Evolutionary conservation across 2,888 invertebrate genomes (phyloP).

Genomic region (Steromphala cineraria): DNA sequence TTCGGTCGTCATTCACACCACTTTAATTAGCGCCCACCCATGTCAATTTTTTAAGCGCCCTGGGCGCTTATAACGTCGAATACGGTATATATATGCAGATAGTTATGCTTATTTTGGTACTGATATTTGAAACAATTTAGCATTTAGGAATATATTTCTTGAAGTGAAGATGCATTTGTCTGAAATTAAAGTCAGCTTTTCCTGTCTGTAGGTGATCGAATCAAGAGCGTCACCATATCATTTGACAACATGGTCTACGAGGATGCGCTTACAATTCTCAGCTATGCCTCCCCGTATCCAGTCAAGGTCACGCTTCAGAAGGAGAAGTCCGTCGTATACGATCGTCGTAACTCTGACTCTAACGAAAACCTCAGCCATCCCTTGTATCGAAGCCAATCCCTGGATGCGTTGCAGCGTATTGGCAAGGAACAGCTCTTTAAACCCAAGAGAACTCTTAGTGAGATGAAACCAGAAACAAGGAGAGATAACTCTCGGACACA

Average conservation of each 20-base stretch:
- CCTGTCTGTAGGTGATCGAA: conserved; percentile 85
- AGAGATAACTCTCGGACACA: conserved; percentile 18
- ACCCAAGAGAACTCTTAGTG: conserved; percentile 60
- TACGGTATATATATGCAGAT: no score
- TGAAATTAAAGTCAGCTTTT: not conserved
- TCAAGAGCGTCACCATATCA: conserved; percentile 89
- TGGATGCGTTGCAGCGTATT: conserved; percentile 85
- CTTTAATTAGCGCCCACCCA: no score
- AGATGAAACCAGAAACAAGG: conserved; percentile 48
- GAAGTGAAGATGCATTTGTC: no score
- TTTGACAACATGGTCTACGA: conserved; percentile 92
- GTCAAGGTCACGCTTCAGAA: conserved; percentile 84
- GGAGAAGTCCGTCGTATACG: conserved; percentile 71
- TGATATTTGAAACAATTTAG: no score
- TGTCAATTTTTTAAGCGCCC: no score
- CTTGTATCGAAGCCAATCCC: conserved; percentile 85
- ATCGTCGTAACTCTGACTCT: conserved; percentile 68
- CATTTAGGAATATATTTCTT: no score
- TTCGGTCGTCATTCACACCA: no score
- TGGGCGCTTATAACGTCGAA: no score
- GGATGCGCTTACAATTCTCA: conserved; percentile 91
- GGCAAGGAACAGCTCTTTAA: conserved; percentile 37
- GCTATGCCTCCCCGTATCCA: conserved; percentile 90
- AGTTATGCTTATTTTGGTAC: no score
- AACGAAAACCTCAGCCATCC: conserved; percentile 83